These are phyloP conservation scores for Nezara viridula DNA, from an alignment of 2,888 invertebrate genomes.

Conservation along the genomic window DNA sequence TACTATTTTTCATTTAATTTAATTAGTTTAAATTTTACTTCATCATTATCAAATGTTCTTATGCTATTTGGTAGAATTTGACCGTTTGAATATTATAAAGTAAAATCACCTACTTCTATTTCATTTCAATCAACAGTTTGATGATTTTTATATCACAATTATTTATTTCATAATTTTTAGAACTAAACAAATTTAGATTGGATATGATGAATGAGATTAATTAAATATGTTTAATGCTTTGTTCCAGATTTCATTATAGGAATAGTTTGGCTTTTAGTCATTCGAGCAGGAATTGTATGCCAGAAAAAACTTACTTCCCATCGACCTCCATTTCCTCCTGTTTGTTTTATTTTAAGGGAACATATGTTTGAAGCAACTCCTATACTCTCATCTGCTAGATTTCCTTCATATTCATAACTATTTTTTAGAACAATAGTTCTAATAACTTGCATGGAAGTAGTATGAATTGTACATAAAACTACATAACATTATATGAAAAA, in stretches of 20 bases:
- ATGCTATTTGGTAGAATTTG: neutral
- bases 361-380: slow-evolving; percentile 43
- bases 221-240: neutral
- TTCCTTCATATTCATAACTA: slow-evolving; percentile 50
- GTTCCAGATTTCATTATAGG: slow-evolving; percentile 62
- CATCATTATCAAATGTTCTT: too few species aligned
- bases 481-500: neutral
- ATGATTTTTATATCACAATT: neutral
- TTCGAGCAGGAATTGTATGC: slow-evolving; percentile 55
- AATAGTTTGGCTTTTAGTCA: slow-evolving; percentile 60
- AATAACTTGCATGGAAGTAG: neutral
- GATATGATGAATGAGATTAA: neutral
- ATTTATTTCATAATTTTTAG: neutral
- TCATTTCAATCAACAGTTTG: neutral
- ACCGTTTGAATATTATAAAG: neutral
- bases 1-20: too few species aligned
- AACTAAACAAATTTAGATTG: neutral
- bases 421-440: neutral
- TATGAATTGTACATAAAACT: neutral
- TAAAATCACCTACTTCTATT: neutral
- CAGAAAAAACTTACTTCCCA: slow-evolving; percentile 58
- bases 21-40: too few species aligned
- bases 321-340: slow-evolving; percentile 62
- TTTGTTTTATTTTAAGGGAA: slow-evolving; percentile 48
- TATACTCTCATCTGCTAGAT: slow-evolving; percentile 51